Evolutionary conservation across 2,797 vertebrate species (phyloP), one percentile per base, ranked within the genome.

Genomic region (Loriculus beryllinus): DNA sequence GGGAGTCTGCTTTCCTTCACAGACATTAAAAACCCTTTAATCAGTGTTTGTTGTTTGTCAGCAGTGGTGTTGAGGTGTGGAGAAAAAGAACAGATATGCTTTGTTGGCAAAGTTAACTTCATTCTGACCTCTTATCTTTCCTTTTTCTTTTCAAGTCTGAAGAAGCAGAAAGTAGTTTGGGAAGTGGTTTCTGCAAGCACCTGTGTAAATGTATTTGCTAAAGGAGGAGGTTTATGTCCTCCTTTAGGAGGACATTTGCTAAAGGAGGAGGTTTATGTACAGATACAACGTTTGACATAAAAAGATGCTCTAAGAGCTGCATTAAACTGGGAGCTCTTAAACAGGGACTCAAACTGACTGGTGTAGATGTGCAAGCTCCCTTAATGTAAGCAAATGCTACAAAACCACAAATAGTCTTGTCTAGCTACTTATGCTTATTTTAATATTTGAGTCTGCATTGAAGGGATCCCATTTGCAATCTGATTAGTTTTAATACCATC

Each of bases 1-100:
- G 95, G 94, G 80, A 71, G 94, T 96, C 97, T 98, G 98, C 96
- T 97, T 98, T 98, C 96, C 95, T 95, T 98, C 97, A 97, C 88
- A 93, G 64, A 85, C 75, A 80, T 98, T 97, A 97, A 97, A 98
- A 97, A 82, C 84, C 95, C 95, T 97, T 97, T 97, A 96, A 98
- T 97, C 93, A 96, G 91, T 96, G 94, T 82, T 96, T 93, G 96
- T 96, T 94, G 96, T 96, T 97, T 98, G 97, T 98, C 97, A 98
- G 95, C 91, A 96, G 93, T 42, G 54, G 94, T 70, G 88, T 79
- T 85, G 96, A 98, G 97, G 97, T 97, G 97, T 97, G 95, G 65
- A 97, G 95, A 97, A 92, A 97, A 97, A 97, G 97, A 98, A 96
- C 97, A 98, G 97, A 97, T 95, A 39, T 83, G 54, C 63, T 78